Conservation (phyloP, 1,140 invertebrate genomes). For the Triops cancriformis region DNA sequence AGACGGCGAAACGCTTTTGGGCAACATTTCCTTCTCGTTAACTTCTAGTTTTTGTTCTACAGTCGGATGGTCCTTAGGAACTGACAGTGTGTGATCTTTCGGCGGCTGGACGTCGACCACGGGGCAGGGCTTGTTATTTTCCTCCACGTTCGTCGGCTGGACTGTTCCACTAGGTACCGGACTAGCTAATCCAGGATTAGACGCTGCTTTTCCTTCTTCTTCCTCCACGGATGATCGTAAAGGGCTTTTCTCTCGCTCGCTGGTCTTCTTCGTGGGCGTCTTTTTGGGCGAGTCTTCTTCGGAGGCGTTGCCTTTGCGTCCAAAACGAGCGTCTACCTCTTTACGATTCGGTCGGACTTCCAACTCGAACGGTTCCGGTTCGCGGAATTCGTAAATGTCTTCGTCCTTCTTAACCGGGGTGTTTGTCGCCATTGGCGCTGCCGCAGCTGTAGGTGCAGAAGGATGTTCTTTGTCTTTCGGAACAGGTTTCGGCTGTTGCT, state of each 20-base stretch:
- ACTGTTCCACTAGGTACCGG: background rate
- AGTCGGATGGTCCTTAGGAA: background rate
- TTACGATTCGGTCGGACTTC: conserved; percentile 49
- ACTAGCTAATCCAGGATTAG: background rate
- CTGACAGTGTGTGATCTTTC: background rate
- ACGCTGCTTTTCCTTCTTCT: background rate
- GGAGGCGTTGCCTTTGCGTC: background rate
- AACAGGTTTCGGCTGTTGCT: background rate
- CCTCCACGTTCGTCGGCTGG: background rate
- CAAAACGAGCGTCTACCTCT: conserved; percentile 26
- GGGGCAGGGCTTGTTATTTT: background rate
- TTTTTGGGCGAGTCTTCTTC: background rate
- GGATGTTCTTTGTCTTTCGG: conserved; percentile 16
- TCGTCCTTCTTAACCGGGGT: conserved; percentile 36
- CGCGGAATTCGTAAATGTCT: conserved; percentile 81
- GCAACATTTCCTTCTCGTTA: background rate
- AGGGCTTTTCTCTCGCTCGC: background rate
- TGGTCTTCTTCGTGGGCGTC: background rate
- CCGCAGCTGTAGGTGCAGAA: background rate
- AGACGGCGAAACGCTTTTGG: background rate
- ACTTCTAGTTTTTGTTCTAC: background rate
- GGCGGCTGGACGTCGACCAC: background rate
- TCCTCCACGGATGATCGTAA: background rate
- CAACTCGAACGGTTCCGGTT: conserved; percentile 75
- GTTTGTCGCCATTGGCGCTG: background rate